Conservation (phyloP, 2,888 invertebrate species). For the Volucella inflata region DNA sequence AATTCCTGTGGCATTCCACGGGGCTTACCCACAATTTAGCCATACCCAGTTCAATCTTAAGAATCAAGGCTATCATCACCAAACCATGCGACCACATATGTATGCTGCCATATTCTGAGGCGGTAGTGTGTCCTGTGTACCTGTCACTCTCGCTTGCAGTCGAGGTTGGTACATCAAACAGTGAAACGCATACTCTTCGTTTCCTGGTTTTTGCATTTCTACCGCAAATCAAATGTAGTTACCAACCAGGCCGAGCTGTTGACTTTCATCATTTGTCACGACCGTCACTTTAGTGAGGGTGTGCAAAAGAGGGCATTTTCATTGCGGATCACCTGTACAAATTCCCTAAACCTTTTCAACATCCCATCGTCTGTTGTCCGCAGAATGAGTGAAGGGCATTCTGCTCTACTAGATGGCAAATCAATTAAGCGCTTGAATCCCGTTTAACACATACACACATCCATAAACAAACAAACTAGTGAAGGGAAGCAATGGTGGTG, state of each 20-base stretch:
- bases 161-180: background rate
- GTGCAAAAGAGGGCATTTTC: conserved; percentile 5
- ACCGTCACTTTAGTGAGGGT: conserved; percentile 44
- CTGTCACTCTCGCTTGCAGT: conserved; percentile 21
- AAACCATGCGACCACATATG: conserved; percentile 59
- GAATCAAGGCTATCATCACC: conserved; percentile 48
- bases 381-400: conserved; percentile 20
- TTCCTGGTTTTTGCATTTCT: conserved; percentile 34
- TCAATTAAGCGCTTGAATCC: conserved; percentile 68
- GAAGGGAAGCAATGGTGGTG: conserved; percentile 8
- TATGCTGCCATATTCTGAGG: conserved; percentile 32
- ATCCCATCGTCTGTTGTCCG: background rate
- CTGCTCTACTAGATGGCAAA: conserved; percentile 58
- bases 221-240: conserved; percentile 58
- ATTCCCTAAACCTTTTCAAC: conserved; percentile 17
- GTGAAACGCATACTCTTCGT: conserved; percentile 13
- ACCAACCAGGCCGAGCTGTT: conserved; percentile 44
- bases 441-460: conserved; percentile 13
- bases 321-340: conserved; percentile 11
- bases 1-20: conserved; percentile 50
- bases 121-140: conserved; percentile 15
- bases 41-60: conserved; percentile 47
- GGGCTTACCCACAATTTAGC: conserved; percentile 12
- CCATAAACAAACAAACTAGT: conserved; percentile 18
- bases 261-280: conserved; percentile 58